phyloP scores from a whole-genome alignment of 1,140 invertebrate species.

The Sipha flava region DNA sequence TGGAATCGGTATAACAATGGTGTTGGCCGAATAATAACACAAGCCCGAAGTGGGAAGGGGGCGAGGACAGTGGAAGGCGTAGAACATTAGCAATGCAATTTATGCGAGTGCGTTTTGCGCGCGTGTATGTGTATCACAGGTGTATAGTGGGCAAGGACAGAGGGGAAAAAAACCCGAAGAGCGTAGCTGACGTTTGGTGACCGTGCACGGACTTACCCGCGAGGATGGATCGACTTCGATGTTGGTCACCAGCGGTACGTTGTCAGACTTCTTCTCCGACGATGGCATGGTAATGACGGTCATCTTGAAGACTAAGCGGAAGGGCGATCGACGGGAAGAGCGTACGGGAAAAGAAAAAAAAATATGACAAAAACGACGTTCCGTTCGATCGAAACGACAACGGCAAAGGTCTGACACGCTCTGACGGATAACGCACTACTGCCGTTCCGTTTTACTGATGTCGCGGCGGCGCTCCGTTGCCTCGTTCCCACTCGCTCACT shows the following conservation, averaged over 20 bases:
- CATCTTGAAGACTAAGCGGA: not conserved
- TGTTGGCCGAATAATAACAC: too few relatives aligned
- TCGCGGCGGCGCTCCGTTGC: not conserved
- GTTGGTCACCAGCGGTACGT: constrained; percentile 20
- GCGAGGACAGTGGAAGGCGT: too few relatives aligned
- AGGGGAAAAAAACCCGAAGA: too few relatives aligned
- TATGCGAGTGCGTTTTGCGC: too few relatives aligned
- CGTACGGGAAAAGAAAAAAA: not conserved
- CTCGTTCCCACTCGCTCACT: too few relatives aligned
- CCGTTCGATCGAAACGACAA: not conserved
- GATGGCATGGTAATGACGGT: constrained; percentile 7
- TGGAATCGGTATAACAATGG: too few relatives aligned
- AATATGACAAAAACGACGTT: not conserved
- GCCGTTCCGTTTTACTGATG: not conserved
- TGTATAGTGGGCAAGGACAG: too few relatives aligned
- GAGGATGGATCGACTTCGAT: not conserved
- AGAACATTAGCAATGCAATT: too few relatives aligned
- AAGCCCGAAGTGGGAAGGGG: too few relatives aligned
- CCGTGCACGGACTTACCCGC: not conserved
- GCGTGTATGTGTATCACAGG: too few relatives aligned
- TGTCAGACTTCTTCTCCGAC: constrained; percentile 5
- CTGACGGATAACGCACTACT: not conserved
- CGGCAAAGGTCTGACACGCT: not conserved
- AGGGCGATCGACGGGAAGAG: not conserved
- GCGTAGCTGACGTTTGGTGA: too few relatives aligned